These are phyloP conservation scores for Halcyon senegalensis DNA, from an alignment of 2,113 vertebrate species.

Conservation along the genomic window DNA sequence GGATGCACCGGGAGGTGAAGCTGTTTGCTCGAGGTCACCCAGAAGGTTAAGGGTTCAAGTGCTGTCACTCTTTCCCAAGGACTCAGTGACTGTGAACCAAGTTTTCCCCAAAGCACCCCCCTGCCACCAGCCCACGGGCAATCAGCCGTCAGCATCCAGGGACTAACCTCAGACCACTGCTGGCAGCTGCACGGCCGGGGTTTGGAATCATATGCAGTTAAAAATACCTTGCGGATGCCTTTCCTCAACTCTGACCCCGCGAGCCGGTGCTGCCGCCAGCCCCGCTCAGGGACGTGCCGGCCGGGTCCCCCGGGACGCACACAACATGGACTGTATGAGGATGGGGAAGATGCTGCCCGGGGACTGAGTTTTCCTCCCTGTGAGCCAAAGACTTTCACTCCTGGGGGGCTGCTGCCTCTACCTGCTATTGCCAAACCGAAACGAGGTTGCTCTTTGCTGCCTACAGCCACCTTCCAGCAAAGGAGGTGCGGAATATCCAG, in stretches of 20 bases:
- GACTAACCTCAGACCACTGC: neutral
- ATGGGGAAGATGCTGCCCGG: neutral
- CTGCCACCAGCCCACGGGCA: neutral
- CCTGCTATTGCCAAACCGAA: neutral
- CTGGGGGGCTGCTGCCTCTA: neutral
- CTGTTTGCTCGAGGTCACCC: neutral
- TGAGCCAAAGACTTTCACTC: neutral
- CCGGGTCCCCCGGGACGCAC: rapidly evolving
- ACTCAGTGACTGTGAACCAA: neutral
- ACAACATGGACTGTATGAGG: neutral
- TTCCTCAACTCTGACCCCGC: neutral
- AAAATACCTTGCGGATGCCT: conserved; percentile 51
- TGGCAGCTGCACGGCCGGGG: neutral
- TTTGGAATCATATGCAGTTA: neutral
- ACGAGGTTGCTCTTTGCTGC: neutral
- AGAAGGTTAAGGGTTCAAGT: conserved; percentile 17
- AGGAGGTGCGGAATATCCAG: rapidly evolving
- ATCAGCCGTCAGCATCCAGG: neutral
- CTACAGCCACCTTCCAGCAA: neutral
- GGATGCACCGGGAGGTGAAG: conserved; percentile 17
- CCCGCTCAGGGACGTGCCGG: neutral
- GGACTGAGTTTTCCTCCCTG: neutral
- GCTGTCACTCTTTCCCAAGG: neutral
- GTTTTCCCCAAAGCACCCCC: neutral
- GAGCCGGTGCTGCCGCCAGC: neutral